Evolutionary conservation across 2,797 vertebrate species (phyloP), one percentile per base, ranked within the genome.

Genomic region (Channallabes apus): DNA sequence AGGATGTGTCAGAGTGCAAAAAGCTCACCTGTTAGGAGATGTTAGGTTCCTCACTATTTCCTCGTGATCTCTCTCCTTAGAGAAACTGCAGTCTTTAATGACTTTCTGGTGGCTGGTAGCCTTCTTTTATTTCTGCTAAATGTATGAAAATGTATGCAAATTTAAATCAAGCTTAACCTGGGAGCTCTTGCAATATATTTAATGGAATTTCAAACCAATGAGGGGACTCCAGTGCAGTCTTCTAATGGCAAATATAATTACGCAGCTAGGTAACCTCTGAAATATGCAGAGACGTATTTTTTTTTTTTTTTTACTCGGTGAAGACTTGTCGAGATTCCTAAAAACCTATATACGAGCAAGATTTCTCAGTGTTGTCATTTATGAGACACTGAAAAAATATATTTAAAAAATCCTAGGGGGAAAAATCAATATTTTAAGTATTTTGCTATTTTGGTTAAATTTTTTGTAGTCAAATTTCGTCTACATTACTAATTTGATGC

Each of bases 131-230:
- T 99, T 97, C 96, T 97, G 94, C 97, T 97, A 97, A 99, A 98
- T 97, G 96, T 97, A 99, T 98, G 97, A 99, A 98, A 99, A 99
- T 99, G 96, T 98, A 99, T 99, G 97, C 97, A 97, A 98, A 99
- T 99, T 97, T 97, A 97, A 99, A 97, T 98, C 97, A 97, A 97
- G 96, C 97, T 97, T 97, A 98, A 98, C 96, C 83, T 97, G 96
- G 95, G 95, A 96, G 96, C 96, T 94, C 93, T 92, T 93, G 96
- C 96, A 96, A 97, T 97, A 97, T 96, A 97, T 97, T 97, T 97
- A 97, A 98, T 97, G 96, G 96, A 96, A 97, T 97, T 96, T 97
- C 96, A 96, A 96, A 97, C 96, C 96, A 97, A 97, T 97, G 97
- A 97, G 95, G 91, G 92, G 93, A 95, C 91, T 91, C 93, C 91